Percentiles rank a stretch among this genome's conserved stretches.
phyloP scores from a whole-genome alignment of 1,140 invertebrate genomes.

The Pogonus chalceus region DNA sequence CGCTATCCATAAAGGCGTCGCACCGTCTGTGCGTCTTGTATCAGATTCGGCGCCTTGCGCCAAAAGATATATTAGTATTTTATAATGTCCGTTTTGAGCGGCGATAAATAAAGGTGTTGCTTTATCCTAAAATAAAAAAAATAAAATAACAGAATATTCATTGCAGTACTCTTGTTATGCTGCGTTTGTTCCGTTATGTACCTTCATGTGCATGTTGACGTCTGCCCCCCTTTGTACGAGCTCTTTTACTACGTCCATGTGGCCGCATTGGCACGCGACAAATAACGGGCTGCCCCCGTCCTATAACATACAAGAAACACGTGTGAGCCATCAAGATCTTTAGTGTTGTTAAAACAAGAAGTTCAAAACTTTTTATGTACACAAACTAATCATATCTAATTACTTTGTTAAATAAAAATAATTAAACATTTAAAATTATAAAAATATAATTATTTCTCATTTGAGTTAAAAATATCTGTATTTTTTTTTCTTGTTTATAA shows the following conservation, averaged over 20 bases:
- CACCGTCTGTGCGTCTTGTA: slow-evolving; percentile 62
- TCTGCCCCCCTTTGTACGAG: slow-evolving; percentile 68
- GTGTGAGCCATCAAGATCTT: too few relatives aligned
- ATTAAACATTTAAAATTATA: too few relatives aligned
- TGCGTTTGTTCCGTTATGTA: slow-evolving; percentile 35
- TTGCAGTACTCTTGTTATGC: not conserved
- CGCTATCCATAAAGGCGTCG: slow-evolving; percentile 86
- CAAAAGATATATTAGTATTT: slow-evolving; percentile 58
- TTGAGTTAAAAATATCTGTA: too few relatives aligned
- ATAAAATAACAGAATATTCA: too few relatives aligned
- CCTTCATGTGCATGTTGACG: slow-evolving; percentile 79
- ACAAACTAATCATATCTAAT: too few relatives aligned
- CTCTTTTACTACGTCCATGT: slow-evolving; percentile 75
- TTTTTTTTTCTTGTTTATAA: too few relatives aligned
- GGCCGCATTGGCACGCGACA: slow-evolving; percentile 84
- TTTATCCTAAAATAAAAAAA: slow-evolving; percentile 53
- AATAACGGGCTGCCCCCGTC: slow-evolving; percentile 87
- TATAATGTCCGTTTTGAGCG: slow-evolving; percentile 78
- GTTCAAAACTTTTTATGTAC: too few relatives aligned
- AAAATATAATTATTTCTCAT: too few relatives aligned
- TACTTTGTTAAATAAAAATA: too few relatives aligned
- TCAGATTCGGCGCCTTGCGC: slow-evolving; percentile 60
- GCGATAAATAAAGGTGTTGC: slow-evolving; percentile 84
- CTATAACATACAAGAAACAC: slow-evolving; percentile 38
- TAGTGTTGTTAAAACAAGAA: too few relatives aligned